These are phyloP conservation scores for Erebia epiphron DNA, from an alignment of 2,888 invertebrate species.

Conservation along the genomic window DNA sequence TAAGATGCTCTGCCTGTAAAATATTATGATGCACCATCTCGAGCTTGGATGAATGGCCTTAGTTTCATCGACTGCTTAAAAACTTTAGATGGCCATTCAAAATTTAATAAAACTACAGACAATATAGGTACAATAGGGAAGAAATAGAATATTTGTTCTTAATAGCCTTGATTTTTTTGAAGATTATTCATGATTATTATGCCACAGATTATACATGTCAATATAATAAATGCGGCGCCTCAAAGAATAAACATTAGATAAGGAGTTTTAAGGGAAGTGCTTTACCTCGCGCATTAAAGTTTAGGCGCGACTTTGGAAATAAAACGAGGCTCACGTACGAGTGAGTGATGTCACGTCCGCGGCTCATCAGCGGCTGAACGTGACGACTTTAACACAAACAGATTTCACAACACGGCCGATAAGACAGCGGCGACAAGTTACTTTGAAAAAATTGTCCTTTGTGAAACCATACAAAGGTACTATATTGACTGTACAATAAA, in stretches of 20 bases:
- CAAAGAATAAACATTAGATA: conserved; percentile 32
- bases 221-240: conserved; percentile 26
- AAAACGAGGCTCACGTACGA: conserved; percentile 77
- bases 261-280: conserved; percentile 42
- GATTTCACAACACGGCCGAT: conserved; percentile 73
- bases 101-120: too few relatives aligned
- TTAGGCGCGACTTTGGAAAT: conserved; percentile 61
- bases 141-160: not conserved
- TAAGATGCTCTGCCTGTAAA: too few relatives aligned
- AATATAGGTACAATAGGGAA: too few relatives aligned
- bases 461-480: too few relatives aligned
- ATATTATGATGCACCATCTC: too few relatives aligned
- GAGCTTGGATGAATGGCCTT: too few relatives aligned
- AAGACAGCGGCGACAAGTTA: conserved; percentile 44
- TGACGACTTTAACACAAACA: conserved; percentile 82
- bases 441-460: not conserved
- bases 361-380: conserved; percentile 80
- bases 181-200: not conserved
- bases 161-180: not conserved
- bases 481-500: too few relatives aligned
- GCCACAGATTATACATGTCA: too few relatives aligned
- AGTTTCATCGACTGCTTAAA: too few relatives aligned
- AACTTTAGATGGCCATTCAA: too few relatives aligned
- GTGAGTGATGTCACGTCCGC: conserved; percentile 82
- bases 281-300: conserved; percentile 50